phyloP scores from a whole-genome alignment of 2,797 vertebrate species.

The Crypturellus tataupa region DNA sequence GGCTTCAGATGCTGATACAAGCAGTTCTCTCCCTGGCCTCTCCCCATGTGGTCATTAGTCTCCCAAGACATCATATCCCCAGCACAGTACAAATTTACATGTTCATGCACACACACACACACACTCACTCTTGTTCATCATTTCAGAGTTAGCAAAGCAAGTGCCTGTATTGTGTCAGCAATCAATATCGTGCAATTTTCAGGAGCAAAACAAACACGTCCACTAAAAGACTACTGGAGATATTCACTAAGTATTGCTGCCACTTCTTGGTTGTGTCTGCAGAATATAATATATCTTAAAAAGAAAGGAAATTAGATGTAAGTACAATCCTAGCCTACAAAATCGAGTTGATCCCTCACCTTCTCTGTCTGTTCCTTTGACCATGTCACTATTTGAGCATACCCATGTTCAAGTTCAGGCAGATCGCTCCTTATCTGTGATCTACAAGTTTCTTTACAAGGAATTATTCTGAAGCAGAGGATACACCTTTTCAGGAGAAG shows the following conservation, averaged over 20 bases:
- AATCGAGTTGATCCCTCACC: background rate
- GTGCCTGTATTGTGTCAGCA: background rate
- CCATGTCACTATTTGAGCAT: background rate
- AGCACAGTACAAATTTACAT: background rate
- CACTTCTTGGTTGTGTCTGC: background rate
- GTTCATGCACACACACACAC: background rate
- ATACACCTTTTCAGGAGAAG: background rate
- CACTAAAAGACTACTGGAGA: background rate
- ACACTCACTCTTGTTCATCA: background rate
- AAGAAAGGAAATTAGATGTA: background rate
- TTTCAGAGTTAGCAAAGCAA: background rate
- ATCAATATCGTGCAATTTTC: background rate
- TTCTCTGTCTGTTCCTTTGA: background rate
- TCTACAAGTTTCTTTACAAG: background rate
- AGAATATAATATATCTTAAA: constrained; percentile 3
- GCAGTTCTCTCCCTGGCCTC: background rate
- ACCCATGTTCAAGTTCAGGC: background rate
- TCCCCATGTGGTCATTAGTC: accelerated
- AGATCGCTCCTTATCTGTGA: background rate
- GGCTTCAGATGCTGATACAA: background rate
- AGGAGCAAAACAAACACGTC: constrained; percentile 9
- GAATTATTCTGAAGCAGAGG: background rate
- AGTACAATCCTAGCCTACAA: background rate
- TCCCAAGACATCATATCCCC: background rate
- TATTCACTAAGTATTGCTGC: background rate